A percentile compares a stretch with the other conserved stretches of the same genome.
Conservation (phyloP, 2,888 invertebrate species). For the Mycogona germanica region DNA sequence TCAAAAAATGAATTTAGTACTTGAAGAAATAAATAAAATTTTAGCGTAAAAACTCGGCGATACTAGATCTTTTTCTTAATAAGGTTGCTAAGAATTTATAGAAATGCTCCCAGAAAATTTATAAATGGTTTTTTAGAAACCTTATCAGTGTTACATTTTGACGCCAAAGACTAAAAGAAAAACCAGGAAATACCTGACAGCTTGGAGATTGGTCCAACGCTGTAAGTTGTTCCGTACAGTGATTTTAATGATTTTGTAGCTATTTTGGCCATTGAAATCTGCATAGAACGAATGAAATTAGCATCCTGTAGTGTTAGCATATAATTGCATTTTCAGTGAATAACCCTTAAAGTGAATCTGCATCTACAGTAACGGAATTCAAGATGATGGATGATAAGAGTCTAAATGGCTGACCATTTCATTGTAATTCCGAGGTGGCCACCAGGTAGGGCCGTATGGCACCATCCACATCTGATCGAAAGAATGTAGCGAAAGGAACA, state of each 20-base stretch:
- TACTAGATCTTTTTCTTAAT: too few relatives aligned
- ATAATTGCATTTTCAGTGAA: too few relatives aligned
- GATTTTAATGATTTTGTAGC: constrained; percentile 17
- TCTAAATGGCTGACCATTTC: constrained; percentile 1
- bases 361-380: too few relatives aligned
- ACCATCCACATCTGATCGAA: constrained; percentile 38
- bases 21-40: neutral
- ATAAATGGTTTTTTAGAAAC: neutral
- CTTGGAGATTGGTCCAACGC: constrained; percentile 20
- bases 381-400: too few relatives aligned
- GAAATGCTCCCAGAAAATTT: neutral
- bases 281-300: constrained; percentile 1
- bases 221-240: constrained; percentile 20
- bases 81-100: too few relatives aligned
- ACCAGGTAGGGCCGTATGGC: constrained; percentile 35
- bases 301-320: too few relatives aligned
- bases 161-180: too few relatives aligned
- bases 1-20: neutral
- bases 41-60: too few relatives aligned
- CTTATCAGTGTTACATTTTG: neutral
- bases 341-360: too few relatives aligned
- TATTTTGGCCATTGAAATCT: constrained; percentile 18
- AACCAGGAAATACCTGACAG: constrained; percentile 22
- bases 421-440: neutral
- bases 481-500: constrained; percentile 36